A percentile compares a stretch with the other conserved stretches of the same genome.
These are phyloP conservation scores for Rhynchonycteris naso DNA, from an alignment of 2,797 vertebrate species.

Conservation along the genomic window DNA sequence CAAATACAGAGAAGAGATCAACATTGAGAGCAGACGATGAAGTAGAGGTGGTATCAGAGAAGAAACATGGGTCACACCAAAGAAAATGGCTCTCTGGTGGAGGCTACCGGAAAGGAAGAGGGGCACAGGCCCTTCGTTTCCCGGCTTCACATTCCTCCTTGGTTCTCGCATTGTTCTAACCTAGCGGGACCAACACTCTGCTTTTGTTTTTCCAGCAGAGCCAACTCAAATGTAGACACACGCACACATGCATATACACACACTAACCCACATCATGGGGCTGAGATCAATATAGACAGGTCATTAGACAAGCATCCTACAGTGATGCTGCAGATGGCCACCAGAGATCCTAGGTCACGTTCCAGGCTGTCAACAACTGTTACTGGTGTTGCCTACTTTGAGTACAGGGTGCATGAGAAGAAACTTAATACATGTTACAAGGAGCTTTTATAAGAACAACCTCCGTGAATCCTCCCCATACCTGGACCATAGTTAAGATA, in stretches of 20 bases:
- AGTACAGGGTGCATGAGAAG: neutral
- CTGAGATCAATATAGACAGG: slow-evolving; percentile 22
- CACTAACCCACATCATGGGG: neutral
- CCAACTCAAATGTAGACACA: neutral
- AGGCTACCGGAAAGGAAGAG: neutral
- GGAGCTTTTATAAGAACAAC: neutral
- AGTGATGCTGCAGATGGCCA: neutral
- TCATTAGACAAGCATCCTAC: neutral
- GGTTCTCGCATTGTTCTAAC: neutral
- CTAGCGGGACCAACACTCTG: neutral
- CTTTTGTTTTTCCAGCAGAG: neutral
- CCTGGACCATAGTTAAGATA: neutral
- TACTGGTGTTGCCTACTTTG: neutral
- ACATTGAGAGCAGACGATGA: neutral
- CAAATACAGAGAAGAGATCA: neutral
- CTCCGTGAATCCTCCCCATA: neutral
- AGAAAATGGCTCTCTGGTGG: neutral
- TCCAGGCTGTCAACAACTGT: neutral
- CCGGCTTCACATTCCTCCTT: neutral
- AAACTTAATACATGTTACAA: neutral
- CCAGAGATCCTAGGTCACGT: neutral
- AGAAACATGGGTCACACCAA: neutral
- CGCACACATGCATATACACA: neutral
- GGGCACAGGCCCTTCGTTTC: neutral
- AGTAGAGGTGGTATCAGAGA: neutral